These are phyloP conservation scores for Nomada ruficornis DNA, from an alignment of 2,888 invertebrate species.

Conservation along the genomic window DNA sequence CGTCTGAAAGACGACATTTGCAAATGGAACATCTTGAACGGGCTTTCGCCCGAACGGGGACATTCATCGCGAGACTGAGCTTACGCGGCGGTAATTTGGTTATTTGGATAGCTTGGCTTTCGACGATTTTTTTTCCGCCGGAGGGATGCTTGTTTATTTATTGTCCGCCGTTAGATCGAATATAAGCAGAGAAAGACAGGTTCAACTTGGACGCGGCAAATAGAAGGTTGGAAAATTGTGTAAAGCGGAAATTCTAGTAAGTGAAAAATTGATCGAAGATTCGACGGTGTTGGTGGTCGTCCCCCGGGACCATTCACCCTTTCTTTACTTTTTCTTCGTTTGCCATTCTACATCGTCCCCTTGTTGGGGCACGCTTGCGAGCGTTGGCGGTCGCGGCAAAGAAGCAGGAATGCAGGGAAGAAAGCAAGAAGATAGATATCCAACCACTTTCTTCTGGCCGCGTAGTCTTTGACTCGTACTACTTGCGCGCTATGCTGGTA, in stretches of 20 bases:
- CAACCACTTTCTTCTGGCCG: neutral
- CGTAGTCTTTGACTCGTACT: slow-evolving; percentile 2
- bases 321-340: slow-evolving; percentile 30
- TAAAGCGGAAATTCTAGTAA: slow-evolving; percentile 66
- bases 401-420: neutral
- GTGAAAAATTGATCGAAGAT: slow-evolving; percentile 77
- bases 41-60: too few species aligned
- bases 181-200: neutral
- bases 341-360: neutral
- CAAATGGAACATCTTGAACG: neutral
- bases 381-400: neutral
- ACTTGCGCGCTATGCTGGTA: neutral
- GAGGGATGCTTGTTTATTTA: neutral
- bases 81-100: neutral
- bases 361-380: neutral
- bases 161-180: too few species aligned
- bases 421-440: neutral
- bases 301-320: slow-evolving; percentile 56
- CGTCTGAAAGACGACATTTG: slow-evolving; percentile 16
- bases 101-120: neutral
- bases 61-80: neutral
- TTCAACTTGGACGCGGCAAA: slow-evolving; percentile 51
- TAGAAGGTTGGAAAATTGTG: slow-evolving; percentile 68
- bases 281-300: slow-evolving; percentile 53
- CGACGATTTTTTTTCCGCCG: neutral